These are phyloP conservation scores for Carcharodon carcharias DNA, from an alignment of 2,797 vertebrate genomes.

Conservation along the genomic window DNA sequence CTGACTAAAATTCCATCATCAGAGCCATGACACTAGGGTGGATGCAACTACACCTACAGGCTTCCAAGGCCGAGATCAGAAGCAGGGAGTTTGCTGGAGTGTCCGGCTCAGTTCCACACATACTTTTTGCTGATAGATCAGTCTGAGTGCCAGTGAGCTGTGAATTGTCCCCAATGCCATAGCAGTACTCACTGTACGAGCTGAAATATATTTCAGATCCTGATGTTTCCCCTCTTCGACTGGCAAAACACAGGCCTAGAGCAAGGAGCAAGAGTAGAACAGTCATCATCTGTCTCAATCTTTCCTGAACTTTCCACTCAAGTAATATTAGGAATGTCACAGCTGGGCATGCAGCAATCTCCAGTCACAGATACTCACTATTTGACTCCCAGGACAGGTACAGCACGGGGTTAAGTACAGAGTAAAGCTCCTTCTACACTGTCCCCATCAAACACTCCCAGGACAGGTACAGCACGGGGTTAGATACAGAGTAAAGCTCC, in stretches of 20 bases:
- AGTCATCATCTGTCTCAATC: not conserved
- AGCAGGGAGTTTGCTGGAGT: not conserved
- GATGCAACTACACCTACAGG: no score
- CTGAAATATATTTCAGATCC: constrained; percentile 48
- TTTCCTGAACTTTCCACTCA: not conserved
- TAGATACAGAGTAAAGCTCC: no score
- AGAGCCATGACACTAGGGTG: not conserved
- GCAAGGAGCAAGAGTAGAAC: not conserved
- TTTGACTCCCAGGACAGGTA: not conserved
- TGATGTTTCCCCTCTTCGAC: constrained; percentile 45
- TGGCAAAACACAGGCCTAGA: constrained; percentile 46
- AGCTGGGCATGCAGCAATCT: not conserved
- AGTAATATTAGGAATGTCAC: not conserved
- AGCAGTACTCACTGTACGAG: constrained; percentile 45
- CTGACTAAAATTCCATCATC: not conserved
- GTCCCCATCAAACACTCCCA: no score
- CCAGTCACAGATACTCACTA: not conserved
- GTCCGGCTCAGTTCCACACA: not conserved
- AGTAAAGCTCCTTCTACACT: no score
- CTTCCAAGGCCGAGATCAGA: not conserved
- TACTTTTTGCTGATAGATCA: not conserved
- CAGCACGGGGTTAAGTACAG: not conserved
- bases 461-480: no score
- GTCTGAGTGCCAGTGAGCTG: not conserved
- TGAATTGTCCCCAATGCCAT: not conserved